Base-by-base conservation (phyloP, 1,140 invertebrate genomes). In the Brachionus asplanchnoidis region DNA sequence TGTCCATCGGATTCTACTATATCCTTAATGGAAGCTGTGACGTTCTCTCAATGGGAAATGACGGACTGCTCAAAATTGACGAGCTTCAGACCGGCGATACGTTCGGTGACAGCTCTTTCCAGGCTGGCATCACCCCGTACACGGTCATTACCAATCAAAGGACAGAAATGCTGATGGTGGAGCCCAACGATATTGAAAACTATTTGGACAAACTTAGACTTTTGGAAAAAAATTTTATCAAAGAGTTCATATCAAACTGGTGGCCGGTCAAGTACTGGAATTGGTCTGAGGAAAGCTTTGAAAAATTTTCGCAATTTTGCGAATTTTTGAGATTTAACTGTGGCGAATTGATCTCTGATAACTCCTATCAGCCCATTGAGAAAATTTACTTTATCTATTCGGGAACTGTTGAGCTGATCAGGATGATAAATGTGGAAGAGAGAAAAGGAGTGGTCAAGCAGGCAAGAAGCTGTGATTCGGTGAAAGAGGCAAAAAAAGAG, bases 261-360 rank as follows among this genome's bases (percentile, higher is more conserved):
- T 77, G 73, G 73, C 73, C 73, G 12, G 73, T 77, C 11, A 77
- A 77, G n/a, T 77, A 77, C 46, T 77, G 73, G 73, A 77, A 77
- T 50, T 77, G 73, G 73, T 28, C 6, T 2, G 73, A 46, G 23
- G 73, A 50, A 50, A 50, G 32, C 28, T 77, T 77, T 77, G 73
- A 77, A 28, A 77, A 77, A 77, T 77, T 77, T 53, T 46, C 73
- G 0, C 8, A 50, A 77, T 50, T 11, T 28, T 77, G 5, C 12
- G 73, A 77, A 12, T 77, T 77, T 77, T 28, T 77, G 23, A 46
- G 73, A 77, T 77, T 77, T 17, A 28, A 17, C 4, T 3, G 8
- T 8, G 73, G 73, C 20, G 73, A 77, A 23, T 14, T 77, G 11
- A 50, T 77, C 14, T 11, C n/a, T 20, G 73, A 77, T n/a, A 77